phyloP scores from a whole-genome alignment of 2,113 vertebrate species.

The Promerops cafer region DNA sequence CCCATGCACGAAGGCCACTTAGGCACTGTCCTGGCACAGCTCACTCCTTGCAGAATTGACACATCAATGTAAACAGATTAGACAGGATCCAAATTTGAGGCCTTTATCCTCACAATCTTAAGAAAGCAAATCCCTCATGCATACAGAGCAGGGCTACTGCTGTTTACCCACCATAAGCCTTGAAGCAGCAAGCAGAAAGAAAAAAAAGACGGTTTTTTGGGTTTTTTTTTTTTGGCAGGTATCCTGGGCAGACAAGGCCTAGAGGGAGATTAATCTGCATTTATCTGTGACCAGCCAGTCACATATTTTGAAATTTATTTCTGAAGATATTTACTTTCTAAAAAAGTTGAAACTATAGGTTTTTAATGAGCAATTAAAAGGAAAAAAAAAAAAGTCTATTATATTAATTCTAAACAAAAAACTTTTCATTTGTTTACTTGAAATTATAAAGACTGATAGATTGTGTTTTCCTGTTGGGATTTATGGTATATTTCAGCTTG shows the following conservation, averaged over 20 bases:
- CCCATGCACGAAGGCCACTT: neutral
- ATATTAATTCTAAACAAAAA: neutral
- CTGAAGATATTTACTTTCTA: neutral
- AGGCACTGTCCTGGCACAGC: neutral
- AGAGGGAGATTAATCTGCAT: neutral
- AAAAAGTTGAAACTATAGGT: neutral
- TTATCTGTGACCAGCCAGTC: neutral
- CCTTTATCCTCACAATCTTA: neutral
- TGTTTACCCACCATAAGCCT: neutral
- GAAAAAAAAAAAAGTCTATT: neutral
- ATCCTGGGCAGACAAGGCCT: neutral
- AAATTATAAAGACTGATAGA: neutral
- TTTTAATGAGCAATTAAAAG: neutral
- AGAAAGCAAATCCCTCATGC: neutral
- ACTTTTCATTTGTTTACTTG: neutral
- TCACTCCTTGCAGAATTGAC: neutral
- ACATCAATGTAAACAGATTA: neutral
- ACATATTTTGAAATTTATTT: neutral
- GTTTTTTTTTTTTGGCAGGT: neutral
- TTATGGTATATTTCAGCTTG: neutral
- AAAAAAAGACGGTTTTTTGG: neutral
- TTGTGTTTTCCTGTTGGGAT: neutral
- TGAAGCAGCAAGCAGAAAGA: neutral
- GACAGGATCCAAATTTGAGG: neutral
- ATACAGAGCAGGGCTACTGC: neutral